A percentile compares a stretch with the other conserved stretches of the same genome.
These are phyloP conservation scores for Euleptes europaea DNA, from an alignment of 2,113 vertebrate genomes.

Conservation along the genomic window DNA sequence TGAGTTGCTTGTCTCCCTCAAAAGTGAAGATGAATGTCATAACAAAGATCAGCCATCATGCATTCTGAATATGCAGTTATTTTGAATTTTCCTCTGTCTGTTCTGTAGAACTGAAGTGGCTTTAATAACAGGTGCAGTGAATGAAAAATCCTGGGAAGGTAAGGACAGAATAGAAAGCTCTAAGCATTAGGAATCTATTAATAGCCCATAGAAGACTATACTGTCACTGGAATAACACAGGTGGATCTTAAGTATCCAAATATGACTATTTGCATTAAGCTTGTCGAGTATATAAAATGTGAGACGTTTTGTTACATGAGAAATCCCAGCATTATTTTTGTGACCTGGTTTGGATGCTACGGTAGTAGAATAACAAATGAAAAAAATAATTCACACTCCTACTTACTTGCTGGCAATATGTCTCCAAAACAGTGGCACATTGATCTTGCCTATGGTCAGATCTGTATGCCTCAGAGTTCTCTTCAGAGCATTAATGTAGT, in stretches of 20 bases:
- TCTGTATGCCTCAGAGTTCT: not conserved
- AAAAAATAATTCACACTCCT: not conserved
- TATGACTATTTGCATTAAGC: not conserved
- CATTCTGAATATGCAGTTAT: slow-evolving; percentile 43
- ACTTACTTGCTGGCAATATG: not conserved
- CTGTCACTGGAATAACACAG: slow-evolving; percentile 32
- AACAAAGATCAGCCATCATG: slow-evolving; percentile 52
- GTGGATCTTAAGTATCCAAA: slow-evolving; percentile 29
- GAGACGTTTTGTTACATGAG: not conserved
- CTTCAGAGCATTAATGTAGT: not conserved
- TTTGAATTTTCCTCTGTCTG: slow-evolving; percentile 54
- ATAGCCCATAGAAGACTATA: slow-evolving; percentile 2
- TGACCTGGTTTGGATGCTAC: not conserved
- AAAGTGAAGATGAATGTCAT: slow-evolving; percentile 62
- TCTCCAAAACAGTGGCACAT: not conserved
- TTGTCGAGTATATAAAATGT: slow-evolving; percentile 19
- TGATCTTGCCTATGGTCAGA: not conserved
- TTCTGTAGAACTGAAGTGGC: slow-evolving; percentile 51
- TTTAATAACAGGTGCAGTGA: slow-evolving; percentile 58
- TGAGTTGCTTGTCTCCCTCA: slow-evolving; percentile 46
- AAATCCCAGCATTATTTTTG: not conserved
- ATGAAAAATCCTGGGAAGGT: slow-evolving; percentile 39
- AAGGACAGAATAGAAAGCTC: slow-evolving; percentile 19
- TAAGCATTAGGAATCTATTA: slow-evolving; percentile 35
- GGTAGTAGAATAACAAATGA: not conserved